These are phyloP conservation scores for Nothobranchius furzeri DNA, from an alignment of 2,113 vertebrate genomes.

Conservation along the genomic window DNA sequence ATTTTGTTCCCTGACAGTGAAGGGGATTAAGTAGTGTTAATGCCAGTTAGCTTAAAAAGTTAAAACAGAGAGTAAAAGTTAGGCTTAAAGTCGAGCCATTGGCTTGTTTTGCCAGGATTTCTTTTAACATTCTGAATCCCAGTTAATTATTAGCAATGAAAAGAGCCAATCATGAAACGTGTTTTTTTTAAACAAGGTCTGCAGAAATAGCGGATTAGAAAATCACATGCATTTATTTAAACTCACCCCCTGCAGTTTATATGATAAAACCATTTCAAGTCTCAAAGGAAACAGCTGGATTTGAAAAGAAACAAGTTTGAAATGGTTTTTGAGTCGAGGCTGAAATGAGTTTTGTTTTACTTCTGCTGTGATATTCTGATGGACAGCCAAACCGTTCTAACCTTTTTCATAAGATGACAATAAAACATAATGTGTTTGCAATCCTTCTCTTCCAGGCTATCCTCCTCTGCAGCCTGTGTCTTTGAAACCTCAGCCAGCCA, in stretches of 20 bases:
- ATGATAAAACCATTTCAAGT: not conserved
- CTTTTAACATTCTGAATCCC: not conserved
- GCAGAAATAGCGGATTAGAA: not conserved
- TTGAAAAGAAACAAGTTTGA: not conserved
- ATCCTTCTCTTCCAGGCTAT: constrained; percentile 64
- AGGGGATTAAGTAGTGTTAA: constrained; percentile 4
- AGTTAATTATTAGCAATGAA: not conserved
- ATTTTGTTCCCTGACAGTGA: constrained; percentile 7
- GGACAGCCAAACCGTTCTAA: constrained; percentile 16
- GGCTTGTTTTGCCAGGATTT: not conserved
- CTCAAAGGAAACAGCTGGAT: not conserved
- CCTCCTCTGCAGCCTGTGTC: constrained; percentile 57
- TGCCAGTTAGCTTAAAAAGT: constrained; percentile 7
- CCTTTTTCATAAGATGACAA: constrained; percentile 18
- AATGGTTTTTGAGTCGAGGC: not conserved
- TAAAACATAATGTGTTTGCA: constrained; percentile 43
- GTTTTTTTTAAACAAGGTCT: not conserved
- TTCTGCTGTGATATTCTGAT: constrained; percentile 9
- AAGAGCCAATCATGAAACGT: not conserved
- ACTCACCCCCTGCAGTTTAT: not conserved
- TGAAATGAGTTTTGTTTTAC: constrained; percentile 5
- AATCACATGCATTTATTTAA: not conserved
- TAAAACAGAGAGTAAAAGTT: not conserved
- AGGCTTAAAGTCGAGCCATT: not conserved
- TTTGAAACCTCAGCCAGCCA: constrained; percentile 48